Conservation (phyloP, 2,888 invertebrate species). For the Drosophila quasianomalipes region DNA sequence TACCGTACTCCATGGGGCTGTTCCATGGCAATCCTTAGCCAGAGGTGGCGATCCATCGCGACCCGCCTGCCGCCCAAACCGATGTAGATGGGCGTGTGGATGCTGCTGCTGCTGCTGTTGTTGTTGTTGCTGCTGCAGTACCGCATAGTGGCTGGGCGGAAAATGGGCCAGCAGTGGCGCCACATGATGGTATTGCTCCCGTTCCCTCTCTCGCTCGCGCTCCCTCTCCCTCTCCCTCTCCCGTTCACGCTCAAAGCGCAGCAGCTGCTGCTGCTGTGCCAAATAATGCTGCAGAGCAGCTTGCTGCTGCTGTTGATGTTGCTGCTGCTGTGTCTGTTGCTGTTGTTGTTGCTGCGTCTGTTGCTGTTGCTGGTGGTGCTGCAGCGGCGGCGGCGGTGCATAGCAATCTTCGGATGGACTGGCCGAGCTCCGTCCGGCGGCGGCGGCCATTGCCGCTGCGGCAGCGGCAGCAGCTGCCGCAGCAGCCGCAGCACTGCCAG, state of each 20-base stretch:
- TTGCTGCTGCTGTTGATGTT: slow-evolving; percentile 65
- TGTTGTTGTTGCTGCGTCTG: slow-evolving; percentile 62
- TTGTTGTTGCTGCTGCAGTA: slow-evolving; percentile 63
- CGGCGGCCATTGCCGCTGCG: slow-evolving; percentile 62
- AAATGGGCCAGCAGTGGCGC: slow-evolving; percentile 65
- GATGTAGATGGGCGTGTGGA: slow-evolving; percentile 59
- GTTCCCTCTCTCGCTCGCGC: slow-evolving; percentile 49
- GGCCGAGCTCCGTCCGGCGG: slow-evolving; percentile 57
- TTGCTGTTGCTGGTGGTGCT: slow-evolving; percentile 66
- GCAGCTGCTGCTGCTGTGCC: slow-evolving; percentile 79
- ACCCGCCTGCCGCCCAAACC: slow-evolving; percentile 44
- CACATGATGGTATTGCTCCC: slow-evolving; percentile 67
- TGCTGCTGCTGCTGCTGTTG: slow-evolving; percentile 59
- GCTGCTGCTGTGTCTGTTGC: slow-evolving; percentile 81
- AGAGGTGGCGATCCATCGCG: slow-evolving; percentile 50
- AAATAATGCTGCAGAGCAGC: slow-evolving; percentile 80
- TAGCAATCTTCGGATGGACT: slow-evolving; percentile 63
- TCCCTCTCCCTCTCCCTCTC: slow-evolving; percentile 56
- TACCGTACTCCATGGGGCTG: slow-evolving; percentile 50
- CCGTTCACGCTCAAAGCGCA: slow-evolving; percentile 75
- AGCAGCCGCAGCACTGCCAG: slow-evolving; percentile 87
- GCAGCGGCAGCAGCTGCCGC: slow-evolving; percentile 74
- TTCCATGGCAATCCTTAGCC: slow-evolving; percentile 40
- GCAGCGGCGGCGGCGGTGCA: slow-evolving; percentile 44
- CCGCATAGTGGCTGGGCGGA: slow-evolving; percentile 70